phyloP scores from a whole-genome alignment of 2,113 vertebrate species.

The Lagenorhynchus albirostris region DNA sequence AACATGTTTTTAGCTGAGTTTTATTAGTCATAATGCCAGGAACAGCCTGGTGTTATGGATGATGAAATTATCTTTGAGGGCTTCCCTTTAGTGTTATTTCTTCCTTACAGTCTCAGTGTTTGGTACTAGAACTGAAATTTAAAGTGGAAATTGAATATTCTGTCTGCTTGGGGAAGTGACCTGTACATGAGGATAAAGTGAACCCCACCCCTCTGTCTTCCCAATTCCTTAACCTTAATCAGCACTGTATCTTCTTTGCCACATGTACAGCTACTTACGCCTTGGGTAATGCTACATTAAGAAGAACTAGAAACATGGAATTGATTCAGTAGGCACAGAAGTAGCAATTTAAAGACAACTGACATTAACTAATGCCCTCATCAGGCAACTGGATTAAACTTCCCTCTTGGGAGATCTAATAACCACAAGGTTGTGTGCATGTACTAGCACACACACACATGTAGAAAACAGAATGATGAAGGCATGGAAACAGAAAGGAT shows the following conservation, averaged over 20 bases:
- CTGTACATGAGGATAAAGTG: not conserved
- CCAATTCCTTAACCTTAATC: not conserved
- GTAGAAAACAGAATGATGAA: not conserved
- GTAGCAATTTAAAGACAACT: not conserved
- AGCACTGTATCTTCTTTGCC: not conserved
- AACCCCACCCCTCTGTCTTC: not conserved
- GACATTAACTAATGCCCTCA: not conserved
- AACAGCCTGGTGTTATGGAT: conserved; percentile 69
- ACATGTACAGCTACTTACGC: not conserved
- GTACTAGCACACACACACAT: not conserved
- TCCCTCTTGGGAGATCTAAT: not conserved
- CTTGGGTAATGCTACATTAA: not conserved
- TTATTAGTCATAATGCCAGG: conserved; percentile 64
- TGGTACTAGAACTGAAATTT: conserved; percentile 51
- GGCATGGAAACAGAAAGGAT: not conserved
- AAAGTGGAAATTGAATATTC: conserved; percentile 64
- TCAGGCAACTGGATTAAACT: not conserved
- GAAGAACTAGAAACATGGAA: not conserved
- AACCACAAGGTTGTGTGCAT: not conserved
- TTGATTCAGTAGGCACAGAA: not conserved
- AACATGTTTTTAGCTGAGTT: conserved; percentile 66
- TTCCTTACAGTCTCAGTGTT: conserved; percentile 19
- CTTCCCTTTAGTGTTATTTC: conserved; percentile 75
- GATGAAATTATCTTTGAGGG: conserved; percentile 78
- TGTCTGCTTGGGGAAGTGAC: conserved; percentile 20